Percentiles rank a stretch among this genome's conserved stretches.
Evolutionary conservation across 1,140 invertebrate genomes (phyloP).

Genomic region (Megalonaias nervosa): DNA sequence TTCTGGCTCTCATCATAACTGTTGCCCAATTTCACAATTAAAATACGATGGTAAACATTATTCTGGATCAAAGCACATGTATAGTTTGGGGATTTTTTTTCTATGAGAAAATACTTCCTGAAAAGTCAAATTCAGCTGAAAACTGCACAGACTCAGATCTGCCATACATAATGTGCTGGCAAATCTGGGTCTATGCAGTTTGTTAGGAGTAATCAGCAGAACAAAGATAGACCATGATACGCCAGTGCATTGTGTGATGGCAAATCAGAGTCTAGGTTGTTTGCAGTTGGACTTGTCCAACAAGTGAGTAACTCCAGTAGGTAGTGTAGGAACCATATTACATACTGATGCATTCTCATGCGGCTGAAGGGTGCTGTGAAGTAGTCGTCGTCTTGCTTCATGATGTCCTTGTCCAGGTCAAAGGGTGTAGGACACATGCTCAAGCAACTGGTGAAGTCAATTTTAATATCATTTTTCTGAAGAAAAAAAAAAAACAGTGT

Average conservation of each 20-base stretch:
- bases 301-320: too few relatives aligned
- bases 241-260: background rate
- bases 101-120: too few relatives aligned
- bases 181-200: too few relatives aligned
- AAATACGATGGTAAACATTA: background rate
- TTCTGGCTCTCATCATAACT: too few relatives aligned
- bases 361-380: constrained; percentile 85
- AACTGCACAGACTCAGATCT: too few relatives aligned
- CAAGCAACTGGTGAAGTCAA: constrained; percentile 33
- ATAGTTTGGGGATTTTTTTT: background rate
- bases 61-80: constrained; percentile 8
- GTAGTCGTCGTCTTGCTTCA: constrained; percentile 61
- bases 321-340: constrained; percentile 31
- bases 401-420: constrained; percentile 55
- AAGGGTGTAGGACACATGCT: constrained; percentile 56
- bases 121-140: too few relatives aligned
- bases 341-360: constrained; percentile 87
- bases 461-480: constrained; percentile 61
- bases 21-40: too few relatives aligned
- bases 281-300: too few relatives aligned
- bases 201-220: too few relatives aligned
- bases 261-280: too few relatives aligned
- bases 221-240: constrained; percentile 1
- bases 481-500: constrained; percentile 16
- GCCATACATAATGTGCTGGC: too few relatives aligned